Evolutionary conservation across 2,113 vertebrate genomes (phyloP).

Genomic region (Sinocyclocheilus anophthalmus): DNA sequence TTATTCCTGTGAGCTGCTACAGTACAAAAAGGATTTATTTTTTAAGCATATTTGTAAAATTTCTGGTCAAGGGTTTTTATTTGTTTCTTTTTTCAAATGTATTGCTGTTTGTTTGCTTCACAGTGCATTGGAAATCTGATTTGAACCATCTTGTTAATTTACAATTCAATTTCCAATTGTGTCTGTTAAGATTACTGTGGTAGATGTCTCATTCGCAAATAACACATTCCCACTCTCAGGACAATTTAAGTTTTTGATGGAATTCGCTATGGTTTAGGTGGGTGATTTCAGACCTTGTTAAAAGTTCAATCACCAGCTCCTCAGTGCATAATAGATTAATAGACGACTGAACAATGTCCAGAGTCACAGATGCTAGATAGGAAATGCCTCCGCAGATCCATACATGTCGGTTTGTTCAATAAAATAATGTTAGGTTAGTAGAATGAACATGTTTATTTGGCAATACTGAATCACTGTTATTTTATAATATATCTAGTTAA

Average conservation of each 20-base stretch:
- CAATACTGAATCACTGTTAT: background rate
- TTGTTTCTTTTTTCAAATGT: background rate
- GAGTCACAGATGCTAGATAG: slow-evolving; percentile 24
- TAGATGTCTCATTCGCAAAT: slow-evolving; percentile 32
- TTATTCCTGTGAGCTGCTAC: background rate
- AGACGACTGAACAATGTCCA: slow-evolving; percentile 19
- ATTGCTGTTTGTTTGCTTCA: background rate
- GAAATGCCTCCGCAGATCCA: slow-evolving; percentile 3
- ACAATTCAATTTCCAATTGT: slow-evolving; percentile 43
- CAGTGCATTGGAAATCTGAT: slow-evolving; percentile 20
- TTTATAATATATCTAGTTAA: background rate
- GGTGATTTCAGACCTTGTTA: slow-evolving; percentile 54
- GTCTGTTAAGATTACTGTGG: slow-evolving; percentile 37
- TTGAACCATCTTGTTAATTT: slow-evolving; percentile 36
- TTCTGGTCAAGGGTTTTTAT: background rate
- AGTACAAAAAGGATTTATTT: background rate
- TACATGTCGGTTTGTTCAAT: background rate
- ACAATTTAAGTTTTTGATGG: slow-evolving; percentile 48
- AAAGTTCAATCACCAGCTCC: slow-evolving; percentile 51
- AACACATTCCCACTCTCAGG: slow-evolving; percentile 19
- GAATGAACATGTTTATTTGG: background rate
- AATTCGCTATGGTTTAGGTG: slow-evolving; percentile 38
- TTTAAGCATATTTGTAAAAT: too few species aligned
- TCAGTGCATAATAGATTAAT: slow-evolving; percentile 38
- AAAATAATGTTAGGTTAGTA: slow-evolving; percentile 2